Conservation (phyloP, 30 jellyfish, hydroid and myxozoan genomes). For the Pelagia noctiluca region DNA sequence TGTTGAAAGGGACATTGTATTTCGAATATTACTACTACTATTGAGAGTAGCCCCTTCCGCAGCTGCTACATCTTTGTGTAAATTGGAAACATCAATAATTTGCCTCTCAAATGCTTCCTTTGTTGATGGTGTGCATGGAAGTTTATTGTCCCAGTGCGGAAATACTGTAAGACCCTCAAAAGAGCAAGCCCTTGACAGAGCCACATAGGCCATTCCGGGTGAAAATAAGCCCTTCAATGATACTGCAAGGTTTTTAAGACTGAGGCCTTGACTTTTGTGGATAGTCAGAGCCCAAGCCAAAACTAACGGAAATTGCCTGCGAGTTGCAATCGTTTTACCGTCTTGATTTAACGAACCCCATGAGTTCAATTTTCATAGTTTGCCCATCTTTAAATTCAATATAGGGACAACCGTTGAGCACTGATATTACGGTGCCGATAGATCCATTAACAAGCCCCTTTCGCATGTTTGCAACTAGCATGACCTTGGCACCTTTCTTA, state of each 20-base stretch:
- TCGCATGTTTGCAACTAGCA: not conserved
- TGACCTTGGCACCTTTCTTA: not conserved
- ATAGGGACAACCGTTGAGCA: not conserved
- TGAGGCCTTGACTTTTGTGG: conserved; percentile 8
- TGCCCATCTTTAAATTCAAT: not conserved
- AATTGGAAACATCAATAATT: not conserved
- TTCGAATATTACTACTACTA: too few species aligned
- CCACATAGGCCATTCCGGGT: not conserved
- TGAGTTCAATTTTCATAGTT: not conserved
- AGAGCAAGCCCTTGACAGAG: conserved; percentile 4
- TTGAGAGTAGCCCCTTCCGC: not conserved
- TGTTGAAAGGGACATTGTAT: not conserved
- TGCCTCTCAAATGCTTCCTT: not conserved
- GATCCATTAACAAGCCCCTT: not conserved
- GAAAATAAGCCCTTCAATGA: not conserved
- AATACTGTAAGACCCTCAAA: conserved; percentile 1
- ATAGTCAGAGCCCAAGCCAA: conserved; percentile 4
- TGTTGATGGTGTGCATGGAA: not conserved
- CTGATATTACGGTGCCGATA: not conserved
- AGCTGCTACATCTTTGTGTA: not conserved
- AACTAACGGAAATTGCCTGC: conserved; percentile 2
- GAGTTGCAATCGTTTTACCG: not conserved
- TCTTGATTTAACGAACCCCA: not conserved
- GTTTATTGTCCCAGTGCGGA: not conserved
- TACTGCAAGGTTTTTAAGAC: not conserved